Base-by-base conservation (phyloP, 2,113 vertebrate species). In the Tricholaema leucomelas region DNA sequence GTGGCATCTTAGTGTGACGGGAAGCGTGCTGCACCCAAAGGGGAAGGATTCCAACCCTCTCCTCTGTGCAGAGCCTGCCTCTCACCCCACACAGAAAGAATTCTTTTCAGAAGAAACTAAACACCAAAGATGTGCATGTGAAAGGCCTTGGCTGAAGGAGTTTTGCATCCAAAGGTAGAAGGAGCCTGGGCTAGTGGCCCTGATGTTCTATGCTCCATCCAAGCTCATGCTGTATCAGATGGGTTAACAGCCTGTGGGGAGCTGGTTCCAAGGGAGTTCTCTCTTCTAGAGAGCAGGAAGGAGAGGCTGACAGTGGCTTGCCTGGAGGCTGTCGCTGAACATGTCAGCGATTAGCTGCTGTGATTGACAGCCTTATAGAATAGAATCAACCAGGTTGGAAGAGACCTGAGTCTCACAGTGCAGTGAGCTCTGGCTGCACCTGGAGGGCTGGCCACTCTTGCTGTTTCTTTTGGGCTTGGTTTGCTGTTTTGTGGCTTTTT, bases 221-320 rank as follows among this genome's bases (percentile, higher is more conserved):
- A 20, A 44, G 19, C 33, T 55, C 25, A 1, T 31, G 19, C 30
- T 0, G 0, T 14, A 14, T 8, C 6, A 33, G 24, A n/a, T 10
- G 40, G 30, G 46, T 18, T 18, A 28, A 17, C 8, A 46, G 36
- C 24, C 30, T 40, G 58, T 4, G n/a, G 59, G 9, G 33, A 64
- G 71, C 42, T 59, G 27, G 15, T 23, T 61, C 5, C 4, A 23
- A 42, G 58, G 36, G 80, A 76, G 33, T 67, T 35, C 46, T 14
- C 24, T 38, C 52, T 31, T 18, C 28, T 9, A 12, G 36, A 3
- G 17, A 16, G 1, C 0, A 10, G n/a, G 20, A 12, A 5, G 12
- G 55, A 6, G 58, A 54, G 42, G n/a, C 42, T 52, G 76, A 6
- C 31, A 33, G 40, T 4, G 12, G 36, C 28, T 50, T 27, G 10